These are phyloP conservation scores for Lordiphosa clarofinis DNA, from an alignment of 1,140 invertebrate species.

Conservation along the genomic window DNA sequence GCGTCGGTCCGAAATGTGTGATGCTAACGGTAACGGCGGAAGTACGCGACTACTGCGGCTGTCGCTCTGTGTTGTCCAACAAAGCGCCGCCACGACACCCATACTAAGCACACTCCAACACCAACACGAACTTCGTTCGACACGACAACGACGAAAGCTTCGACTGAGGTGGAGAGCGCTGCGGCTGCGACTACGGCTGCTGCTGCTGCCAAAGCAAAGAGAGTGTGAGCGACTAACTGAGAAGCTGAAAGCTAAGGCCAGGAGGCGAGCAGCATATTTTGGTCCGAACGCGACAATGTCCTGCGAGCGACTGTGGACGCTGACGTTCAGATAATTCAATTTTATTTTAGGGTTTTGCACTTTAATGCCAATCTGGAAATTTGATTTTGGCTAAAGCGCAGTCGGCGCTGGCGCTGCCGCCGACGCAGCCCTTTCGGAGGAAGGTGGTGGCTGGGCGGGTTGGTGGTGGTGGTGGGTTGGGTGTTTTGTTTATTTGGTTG, in stretches of 20 bases:
- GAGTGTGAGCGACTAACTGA: conserved; percentile 14
- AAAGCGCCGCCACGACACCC: conserved; percentile 14
- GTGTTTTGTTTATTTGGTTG: conserved; percentile 69
- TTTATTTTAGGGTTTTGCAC: conserved; percentile 79
- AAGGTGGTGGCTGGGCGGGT: conserved; percentile 23
- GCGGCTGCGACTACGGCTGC: not conserved
- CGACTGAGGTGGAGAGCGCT: conserved; percentile 6
- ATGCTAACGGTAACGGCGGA: conserved; percentile 75
- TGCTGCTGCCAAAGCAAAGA: conserved; percentile 1
- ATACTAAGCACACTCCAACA: conserved; percentile 10
- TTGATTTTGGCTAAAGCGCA: conserved; percentile 71
- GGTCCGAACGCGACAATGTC: conserved; percentile 77
- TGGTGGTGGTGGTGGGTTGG: conserved; percentile 22
- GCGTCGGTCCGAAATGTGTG: conserved; percentile 49
- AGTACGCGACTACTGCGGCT: conserved; percentile 72
- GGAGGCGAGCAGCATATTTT: conserved; percentile 29
- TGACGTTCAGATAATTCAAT: conserved; percentile 77
- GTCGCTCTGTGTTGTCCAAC: conserved; percentile 54
- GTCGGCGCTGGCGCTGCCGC: conserved; percentile 16
- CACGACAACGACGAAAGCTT: conserved; percentile 32
- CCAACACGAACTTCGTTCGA: conserved; percentile 33
- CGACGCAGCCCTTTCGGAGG: conserved; percentile 31
- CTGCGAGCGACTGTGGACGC: conserved; percentile 77
- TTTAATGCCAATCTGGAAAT: conserved; percentile 79
- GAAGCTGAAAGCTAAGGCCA: conserved; percentile 10